These are phyloP conservation scores for Callocephalon fimbriatum DNA, from an alignment of 2,113 vertebrate genomes.

Conservation along the genomic window DNA sequence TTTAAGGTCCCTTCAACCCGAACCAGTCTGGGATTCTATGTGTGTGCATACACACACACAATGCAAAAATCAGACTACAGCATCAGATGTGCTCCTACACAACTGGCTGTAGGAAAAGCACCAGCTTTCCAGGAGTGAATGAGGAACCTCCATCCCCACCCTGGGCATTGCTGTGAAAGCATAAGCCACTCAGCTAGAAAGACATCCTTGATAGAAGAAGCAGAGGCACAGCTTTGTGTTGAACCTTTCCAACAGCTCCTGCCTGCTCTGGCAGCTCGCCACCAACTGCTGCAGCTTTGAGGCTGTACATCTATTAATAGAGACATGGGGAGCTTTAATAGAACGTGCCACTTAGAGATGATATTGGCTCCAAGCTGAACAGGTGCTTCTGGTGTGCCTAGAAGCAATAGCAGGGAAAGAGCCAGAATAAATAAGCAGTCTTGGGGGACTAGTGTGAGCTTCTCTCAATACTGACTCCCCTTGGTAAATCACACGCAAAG, in stretches of 20 bases:
- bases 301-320: conserved; percentile 38
- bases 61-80: background rate
- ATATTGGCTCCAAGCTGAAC: background rate
- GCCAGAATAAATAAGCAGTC: background rate
- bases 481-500: background rate
- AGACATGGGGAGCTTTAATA: conserved; percentile 11
- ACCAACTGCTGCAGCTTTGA: background rate
- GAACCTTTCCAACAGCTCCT: background rate
- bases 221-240: background rate
- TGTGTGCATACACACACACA: fast-evolving
- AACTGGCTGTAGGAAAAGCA: background rate
- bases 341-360: background rate
- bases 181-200: background rate
- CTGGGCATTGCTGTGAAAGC: background rate
- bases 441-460: background rate
- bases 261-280: conserved; percentile 25
- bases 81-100: fast-evolving
- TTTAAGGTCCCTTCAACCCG: background rate
- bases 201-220: background rate
- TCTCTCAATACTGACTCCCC: background rate
- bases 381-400: background rate
- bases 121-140: background rate
- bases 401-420: background rate
- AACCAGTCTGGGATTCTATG: background rate
- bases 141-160: background rate